phyloP scores from a whole-genome alignment of 2,888 invertebrate genomes.

The Macaria notata region DNA sequence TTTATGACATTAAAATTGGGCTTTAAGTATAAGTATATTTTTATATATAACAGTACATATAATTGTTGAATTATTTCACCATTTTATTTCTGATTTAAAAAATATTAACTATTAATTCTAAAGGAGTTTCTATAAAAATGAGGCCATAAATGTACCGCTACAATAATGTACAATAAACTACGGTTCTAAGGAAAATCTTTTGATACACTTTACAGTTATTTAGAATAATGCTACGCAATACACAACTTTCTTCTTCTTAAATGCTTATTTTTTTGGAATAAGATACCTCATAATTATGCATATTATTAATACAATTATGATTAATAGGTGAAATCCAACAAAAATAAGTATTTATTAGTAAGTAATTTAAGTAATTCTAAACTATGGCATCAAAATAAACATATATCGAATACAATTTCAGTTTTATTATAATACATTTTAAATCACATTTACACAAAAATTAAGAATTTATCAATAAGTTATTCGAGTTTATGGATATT shows the following conservation, averaged over 20 bases:
- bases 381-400: no score
- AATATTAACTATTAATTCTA: not conserved
- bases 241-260: slow-evolving; percentile 31
- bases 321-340: no score
- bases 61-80: not conserved
- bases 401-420: no score
- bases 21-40: not conserved
- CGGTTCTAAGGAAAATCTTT: slow-evolving; percentile 42
- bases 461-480: no score
- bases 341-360: no score
- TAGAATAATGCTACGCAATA: slow-evolving; percentile 79
- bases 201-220: slow-evolving; percentile 75
- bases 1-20: slow-evolving; percentile 9
- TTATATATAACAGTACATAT: not conserved
- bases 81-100: not conserved
- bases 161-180: slow-evolving; percentile 20
- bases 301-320: no score
- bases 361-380: no score
- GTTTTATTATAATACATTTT: no score
- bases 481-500: no score
- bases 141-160: slow-evolving; percentile 27
- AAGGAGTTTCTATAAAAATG: slow-evolving; percentile 18
- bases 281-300: not conserved
- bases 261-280: slow-evolving; percentile 14
- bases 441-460: no score